phyloP scores from a whole-genome alignment of 2,888 invertebrate genomes.

The Eulithis testata region DNA sequence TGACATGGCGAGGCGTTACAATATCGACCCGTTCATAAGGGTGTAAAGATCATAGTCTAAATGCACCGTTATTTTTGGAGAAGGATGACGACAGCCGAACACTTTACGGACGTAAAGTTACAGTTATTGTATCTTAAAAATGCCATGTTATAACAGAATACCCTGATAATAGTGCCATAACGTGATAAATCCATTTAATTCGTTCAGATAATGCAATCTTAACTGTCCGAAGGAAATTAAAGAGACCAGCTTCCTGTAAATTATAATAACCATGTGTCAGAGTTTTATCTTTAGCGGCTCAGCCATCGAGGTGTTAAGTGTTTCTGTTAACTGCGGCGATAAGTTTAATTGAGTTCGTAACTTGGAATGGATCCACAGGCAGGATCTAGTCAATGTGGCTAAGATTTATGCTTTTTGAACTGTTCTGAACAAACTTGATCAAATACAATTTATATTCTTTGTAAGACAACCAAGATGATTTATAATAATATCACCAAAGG shows the following conservation, averaged over 20 bases:
- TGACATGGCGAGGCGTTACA: no score
- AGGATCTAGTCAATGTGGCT: slow-evolving; percentile 10
- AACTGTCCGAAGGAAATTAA: slow-evolving; percentile 38
- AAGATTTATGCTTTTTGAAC: not conserved
- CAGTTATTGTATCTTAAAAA: not conserved
- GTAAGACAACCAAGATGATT: no score
- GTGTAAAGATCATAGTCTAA: no score
- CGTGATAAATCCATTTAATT: slow-evolving; percentile 32
- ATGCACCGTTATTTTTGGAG: no score
- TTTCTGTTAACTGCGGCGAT: slow-evolving; percentile 27
- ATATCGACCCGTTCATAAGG: no score
- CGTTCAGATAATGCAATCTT: slow-evolving; percentile 32
- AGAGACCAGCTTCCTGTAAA: slow-evolving; percentile 32
- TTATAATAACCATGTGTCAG: slow-evolving; percentile 37
- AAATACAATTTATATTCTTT: not conserved
- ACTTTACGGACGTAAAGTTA: not conserved
- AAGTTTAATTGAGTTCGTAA: slow-evolving; percentile 22
- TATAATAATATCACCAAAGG: no score
- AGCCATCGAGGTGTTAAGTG: slow-evolving; percentile 30
- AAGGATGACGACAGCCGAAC: no score
- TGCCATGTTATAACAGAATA: not conserved
- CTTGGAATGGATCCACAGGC: slow-evolving; percentile 4
- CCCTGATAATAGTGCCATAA: not conserved
- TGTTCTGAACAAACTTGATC: no score
- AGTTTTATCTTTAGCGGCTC: slow-evolving; percentile 35